Base-by-base conservation (phyloP, 2,113 vertebrate species). In the Chaetodon trifascialis region DNA sequence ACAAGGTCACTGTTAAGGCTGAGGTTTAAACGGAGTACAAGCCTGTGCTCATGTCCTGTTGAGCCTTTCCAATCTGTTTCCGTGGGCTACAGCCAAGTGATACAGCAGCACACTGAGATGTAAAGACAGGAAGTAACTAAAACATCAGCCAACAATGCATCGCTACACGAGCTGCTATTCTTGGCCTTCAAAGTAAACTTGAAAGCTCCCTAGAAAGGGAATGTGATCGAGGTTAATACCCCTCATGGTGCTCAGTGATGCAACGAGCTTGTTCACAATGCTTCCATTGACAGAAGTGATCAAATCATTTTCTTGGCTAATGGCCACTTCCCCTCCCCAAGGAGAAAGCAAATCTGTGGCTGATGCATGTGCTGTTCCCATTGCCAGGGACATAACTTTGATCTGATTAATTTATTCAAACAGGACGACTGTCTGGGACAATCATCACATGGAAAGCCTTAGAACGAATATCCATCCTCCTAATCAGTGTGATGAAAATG, bases 271-370 rank as follows among this genome's bases (percentile, higher is more conserved):
- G 63, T 83, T 82, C 80, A 68, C 81, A 47, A 74, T 1, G 55
- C 76, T 78, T 80, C 82, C 90, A 82, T 89, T 74, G 89, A 90
- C 88, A 83, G 59, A 87, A 80, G 42, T 70, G 84, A 94, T 94
- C 88, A 85, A 88, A 89, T 93, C 82, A 91, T 84, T 81, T 73
- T 86, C 80, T 72, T 84, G 82, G 88, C 85, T 91, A 93, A 94
- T 89, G 91, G 85, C 73, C 73, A 54, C 82, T 79, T 82, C 88
- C 76, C 64, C 60, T 80, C 82, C 88, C 87, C 38, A 23, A 63
- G 83, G 86, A 88, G 56, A 63, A 52, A 59, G 75, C 47, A 54
- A 65, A 67, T 79, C 73, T 63, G 54, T 9, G 68, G 34, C 55
- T 65, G 78, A 86, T 76, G 84, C 76, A 72, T 73, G 76, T 21